Conservation (phyloP, 2,113 vertebrate species). For the Nycticryphes semicollaris region DNA sequence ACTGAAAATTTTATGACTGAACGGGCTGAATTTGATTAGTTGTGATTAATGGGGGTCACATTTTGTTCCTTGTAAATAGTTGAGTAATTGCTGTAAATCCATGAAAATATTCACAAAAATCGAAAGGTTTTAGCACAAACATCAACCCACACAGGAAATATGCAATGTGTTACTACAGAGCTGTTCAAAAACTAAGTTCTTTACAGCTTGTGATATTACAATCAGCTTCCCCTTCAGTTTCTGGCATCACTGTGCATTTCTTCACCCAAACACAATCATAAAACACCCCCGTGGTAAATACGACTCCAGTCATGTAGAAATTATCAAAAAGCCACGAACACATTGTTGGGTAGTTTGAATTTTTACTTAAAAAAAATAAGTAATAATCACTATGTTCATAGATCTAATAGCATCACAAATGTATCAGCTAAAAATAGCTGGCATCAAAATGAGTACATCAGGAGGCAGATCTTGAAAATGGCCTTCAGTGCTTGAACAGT, state of each 20-base stretch:
- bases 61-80: slow-evolving; percentile 54
- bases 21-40: slow-evolving; percentile 15
- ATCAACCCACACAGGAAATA: background rate
- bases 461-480: background rate
- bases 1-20: slow-evolving; percentile 43
- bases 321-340: background rate
- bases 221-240: background rate
- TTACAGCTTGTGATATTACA: background rate
- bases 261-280: background rate
- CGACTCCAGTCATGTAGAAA: background rate
- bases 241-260: background rate
- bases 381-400: background rate
- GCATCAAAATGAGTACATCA: background rate
- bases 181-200: background rate
- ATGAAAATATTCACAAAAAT: slow-evolving; percentile 33
- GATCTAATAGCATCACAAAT: background rate
- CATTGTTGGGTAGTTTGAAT: background rate
- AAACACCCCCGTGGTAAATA: background rate
- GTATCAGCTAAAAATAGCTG: background rate
- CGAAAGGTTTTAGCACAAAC: slow-evolving; percentile 39
- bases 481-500: background rate
- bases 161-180: background rate
- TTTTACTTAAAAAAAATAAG: background rate
- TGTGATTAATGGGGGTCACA: slow-evolving; percentile 44
- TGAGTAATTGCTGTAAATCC: slow-evolving; percentile 48